phyloP scores from a whole-genome alignment of 2,797 vertebrate species.

The Pseudochaenichthys georgianus region DNA sequence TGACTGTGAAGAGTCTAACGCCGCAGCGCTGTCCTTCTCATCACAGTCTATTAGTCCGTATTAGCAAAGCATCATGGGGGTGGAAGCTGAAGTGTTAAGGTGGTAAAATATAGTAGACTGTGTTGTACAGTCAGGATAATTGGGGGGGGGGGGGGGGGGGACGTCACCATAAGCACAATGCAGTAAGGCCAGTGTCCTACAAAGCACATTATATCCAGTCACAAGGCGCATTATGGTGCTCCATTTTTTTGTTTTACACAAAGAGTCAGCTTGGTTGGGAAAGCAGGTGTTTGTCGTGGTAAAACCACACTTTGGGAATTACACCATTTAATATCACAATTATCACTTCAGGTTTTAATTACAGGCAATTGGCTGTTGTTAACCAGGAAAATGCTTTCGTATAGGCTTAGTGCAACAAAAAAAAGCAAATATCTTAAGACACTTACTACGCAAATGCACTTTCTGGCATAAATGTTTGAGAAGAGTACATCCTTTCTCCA shows the following conservation, averaged over 20 bases:
- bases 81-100: slow-evolving; percentile 25
- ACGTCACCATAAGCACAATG: slow-evolving; percentile 29
- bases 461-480: not conserved
- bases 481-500: not conserved
- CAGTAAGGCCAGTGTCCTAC: slow-evolving; percentile 25
- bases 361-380: not conserved
- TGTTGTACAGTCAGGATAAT: not conserved
- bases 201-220: slow-evolving; percentile 55
- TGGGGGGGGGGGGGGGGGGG: slow-evolving; percentile 1
- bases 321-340: slow-evolving; percentile 17
- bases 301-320: slow-evolving; percentile 12
- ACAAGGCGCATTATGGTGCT: slow-evolving; percentile 29
- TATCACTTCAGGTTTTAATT: slow-evolving; percentile 17
- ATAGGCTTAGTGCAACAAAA: not conserved
- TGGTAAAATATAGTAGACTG: slow-evolving; percentile 2
- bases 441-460: not conserved
- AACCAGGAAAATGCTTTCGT: slow-evolving; percentile 25
- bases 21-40: slow-evolving; percentile 28
- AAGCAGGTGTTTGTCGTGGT: slow-evolving; percentile 11
- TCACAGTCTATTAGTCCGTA: slow-evolving; percentile 10
- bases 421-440: slow-evolving; percentile 3
- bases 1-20: slow-evolving; percentile 11
- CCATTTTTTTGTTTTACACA: not conserved
- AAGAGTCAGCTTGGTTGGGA: slow-evolving; percentile 11
- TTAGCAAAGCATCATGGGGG: slow-evolving; percentile 6